Percentiles rank a stretch among this genome's conserved stretches.
Conservation (phyloP, 1,140 invertebrate genomes). For the Belonocnema kinseyi region DNA sequence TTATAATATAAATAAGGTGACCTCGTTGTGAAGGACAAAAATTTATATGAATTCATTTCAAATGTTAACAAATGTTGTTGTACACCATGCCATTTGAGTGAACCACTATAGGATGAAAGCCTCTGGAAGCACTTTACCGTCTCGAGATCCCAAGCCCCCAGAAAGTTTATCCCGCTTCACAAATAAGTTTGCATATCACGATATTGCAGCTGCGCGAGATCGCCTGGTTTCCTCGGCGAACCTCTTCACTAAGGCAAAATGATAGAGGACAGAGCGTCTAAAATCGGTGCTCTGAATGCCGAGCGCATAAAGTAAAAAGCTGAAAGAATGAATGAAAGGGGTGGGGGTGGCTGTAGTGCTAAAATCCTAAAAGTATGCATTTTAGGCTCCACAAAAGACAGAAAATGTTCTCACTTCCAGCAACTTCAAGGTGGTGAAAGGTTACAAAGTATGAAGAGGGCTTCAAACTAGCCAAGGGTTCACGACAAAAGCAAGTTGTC, state of each 20-base stretch:
- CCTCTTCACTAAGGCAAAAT: conserved; percentile 27
- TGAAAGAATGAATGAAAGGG: background rate
- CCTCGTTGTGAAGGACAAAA: no score
- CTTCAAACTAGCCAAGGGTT: conserved; percentile 43
- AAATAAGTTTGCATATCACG: conserved; percentile 66
- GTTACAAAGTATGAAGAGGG: conserved; percentile 38
- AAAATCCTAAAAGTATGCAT: conserved; percentile 50
- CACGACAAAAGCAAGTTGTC: conserved; percentile 14
- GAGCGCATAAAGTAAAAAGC: conserved; percentile 32
- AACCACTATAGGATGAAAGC: background rate
- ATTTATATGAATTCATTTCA: background rate
- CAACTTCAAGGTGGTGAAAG: conserved; percentile 48
- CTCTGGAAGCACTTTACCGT: conserved; percentile 42
- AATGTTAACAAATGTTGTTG: conserved; percentile 26
- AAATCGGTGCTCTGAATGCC: conserved; percentile 33
- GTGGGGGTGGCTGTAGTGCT: conserved; percentile 40
- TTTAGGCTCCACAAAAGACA: conserved; percentile 44
- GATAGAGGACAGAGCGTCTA: conserved; percentile 5
- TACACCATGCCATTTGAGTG: conserved; percentile 2
- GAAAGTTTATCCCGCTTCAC: conserved; percentile 58
- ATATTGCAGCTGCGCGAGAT: conserved; percentile 62
- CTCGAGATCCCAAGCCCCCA: conserved; percentile 57
- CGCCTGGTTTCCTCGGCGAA: conserved; percentile 48
- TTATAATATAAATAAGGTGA: no score
- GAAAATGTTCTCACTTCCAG: conserved; percentile 35